Evolutionary conservation across 2,113 vertebrate species (phyloP).

Genomic region (Rhombomys opimus): DNA sequence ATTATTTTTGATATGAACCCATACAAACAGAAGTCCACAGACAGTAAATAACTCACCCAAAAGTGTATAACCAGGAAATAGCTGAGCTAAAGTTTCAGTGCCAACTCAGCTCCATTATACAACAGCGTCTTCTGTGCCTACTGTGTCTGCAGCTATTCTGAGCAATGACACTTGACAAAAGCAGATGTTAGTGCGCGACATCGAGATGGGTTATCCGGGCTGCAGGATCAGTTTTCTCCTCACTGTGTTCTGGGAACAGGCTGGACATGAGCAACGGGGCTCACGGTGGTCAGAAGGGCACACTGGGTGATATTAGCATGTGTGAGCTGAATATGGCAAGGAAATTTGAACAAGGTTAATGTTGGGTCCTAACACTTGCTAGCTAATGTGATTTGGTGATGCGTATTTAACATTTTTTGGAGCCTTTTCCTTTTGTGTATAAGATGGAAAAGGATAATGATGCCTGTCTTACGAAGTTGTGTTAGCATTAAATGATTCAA

Average conservation of each 20-base stretch:
- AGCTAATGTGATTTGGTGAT: not conserved
- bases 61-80: not conserved
- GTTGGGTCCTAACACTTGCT: not conserved
- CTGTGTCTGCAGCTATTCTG: not conserved
- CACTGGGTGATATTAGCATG: accelerated
- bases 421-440: not conserved
- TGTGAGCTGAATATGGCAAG: not conserved
- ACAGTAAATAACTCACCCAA: not conserved
- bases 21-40: not conserved
- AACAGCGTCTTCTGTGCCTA: not conserved
- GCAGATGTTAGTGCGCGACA: not conserved
- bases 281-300: accelerated
- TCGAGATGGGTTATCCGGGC: not conserved
- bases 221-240: not conserved
- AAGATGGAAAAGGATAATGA: constrained; percentile 14
- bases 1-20: not conserved
- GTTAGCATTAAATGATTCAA: constrained; percentile 22
- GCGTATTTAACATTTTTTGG: constrained; percentile 36
- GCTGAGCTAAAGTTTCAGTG: not conserved
- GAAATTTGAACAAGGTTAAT: not conserved
- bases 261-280: not conserved
- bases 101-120: not conserved
- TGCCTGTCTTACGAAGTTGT: not conserved
- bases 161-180: not conserved
- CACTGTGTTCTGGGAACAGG: not conserved